Evolutionary conservation across 2,797 vertebrate genomes (phyloP), one percentile per base, ranked within the genome.

Genomic region (Darevskia nairensis): DNA sequence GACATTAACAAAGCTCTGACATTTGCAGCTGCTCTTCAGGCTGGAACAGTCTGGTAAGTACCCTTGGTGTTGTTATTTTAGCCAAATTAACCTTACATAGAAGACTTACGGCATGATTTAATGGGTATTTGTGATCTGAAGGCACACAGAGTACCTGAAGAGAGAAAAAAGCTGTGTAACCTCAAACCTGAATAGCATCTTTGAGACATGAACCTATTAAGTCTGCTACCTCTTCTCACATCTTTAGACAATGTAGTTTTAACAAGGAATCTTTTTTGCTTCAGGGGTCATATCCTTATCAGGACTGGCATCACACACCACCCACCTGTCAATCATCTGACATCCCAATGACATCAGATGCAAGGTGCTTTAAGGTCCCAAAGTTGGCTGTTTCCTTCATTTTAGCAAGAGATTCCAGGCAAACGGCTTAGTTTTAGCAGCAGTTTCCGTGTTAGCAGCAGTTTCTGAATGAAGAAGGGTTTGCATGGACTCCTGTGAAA

Each of bases 21-120:
- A 0, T 94, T 98, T 77, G 97, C 98, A 66, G 89, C 97, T 39
- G 97, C 98, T 84, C 97, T 98, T 91, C 98, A 98, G 93, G 97
- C 98, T 27, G 98, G 98, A 89, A 97, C 96, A 25, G 97, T 98
- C 69, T 98, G 98, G 98, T 98, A 97, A 93, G 97, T 91, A 82
- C 71, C 72, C 17, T 91, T 86, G 68, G 74, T 32, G 90, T 55
- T 1, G n/a, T 68, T 78, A 79, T 2, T 29, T 3, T 59, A 61
- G 50, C 2, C 21, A 74, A 2, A 15, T 15, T 32, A 29, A 0
- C 13, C 8, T 81, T 27, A 0, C 81, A 81, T 78, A 5, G 0
- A 0, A 64, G 23, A 0, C 32, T 69, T 29, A 13, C 32, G 23
- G 3, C 13, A 3, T 32, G 5, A 6, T 50, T 77, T 8, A 10